A percentile compares a stretch with the other conserved stretches of the same genome.
These are phyloP conservation scores for Alethe diademata DNA, from an alignment of 2,113 vertebrate genomes.

Conservation along the genomic window DNA sequence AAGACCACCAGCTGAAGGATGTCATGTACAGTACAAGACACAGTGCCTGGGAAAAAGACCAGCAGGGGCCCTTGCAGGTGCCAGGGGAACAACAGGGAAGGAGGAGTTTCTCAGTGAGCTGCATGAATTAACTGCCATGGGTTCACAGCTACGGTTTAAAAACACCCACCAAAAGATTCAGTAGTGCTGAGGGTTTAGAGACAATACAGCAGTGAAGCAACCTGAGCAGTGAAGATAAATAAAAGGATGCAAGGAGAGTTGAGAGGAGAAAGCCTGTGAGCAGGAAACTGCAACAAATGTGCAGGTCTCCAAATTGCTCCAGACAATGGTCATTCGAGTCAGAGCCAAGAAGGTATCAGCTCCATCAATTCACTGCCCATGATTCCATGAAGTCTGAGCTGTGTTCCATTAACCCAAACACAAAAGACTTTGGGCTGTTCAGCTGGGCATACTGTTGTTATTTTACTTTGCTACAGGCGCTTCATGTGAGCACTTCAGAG, in stretches of 20 bases:
- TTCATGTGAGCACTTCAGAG: not conserved
- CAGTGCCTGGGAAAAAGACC: not conserved
- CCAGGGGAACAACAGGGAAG: not conserved
- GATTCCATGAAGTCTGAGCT: not conserved
- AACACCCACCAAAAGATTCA: not conserved
- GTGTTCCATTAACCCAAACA: not conserved
- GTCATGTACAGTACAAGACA: not conserved
- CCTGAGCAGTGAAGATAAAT: not conserved
- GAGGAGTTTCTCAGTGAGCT: not conserved
- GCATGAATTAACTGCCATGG: accelerated
- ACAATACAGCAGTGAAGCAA: not conserved
- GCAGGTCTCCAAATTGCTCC: not conserved
- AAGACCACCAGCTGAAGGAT: not conserved
- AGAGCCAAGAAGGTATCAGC: not conserved
- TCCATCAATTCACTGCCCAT: not conserved
- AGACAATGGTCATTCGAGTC: not conserved
- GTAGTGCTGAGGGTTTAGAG: not conserved
- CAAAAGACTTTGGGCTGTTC: not conserved
- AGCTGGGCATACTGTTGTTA: not conserved
- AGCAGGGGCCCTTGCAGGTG: not conserved
- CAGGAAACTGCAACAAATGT: not conserved
- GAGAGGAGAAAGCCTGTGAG: not conserved
- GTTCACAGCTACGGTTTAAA: not conserved
- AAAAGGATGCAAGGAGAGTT: not conserved
- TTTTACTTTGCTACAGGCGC: not conserved